Evolutionary conservation across 2,113 vertebrate species (phyloP), one percentile per base, ranked within the genome.

Genomic region (Lepisosteus osseus): DNA sequence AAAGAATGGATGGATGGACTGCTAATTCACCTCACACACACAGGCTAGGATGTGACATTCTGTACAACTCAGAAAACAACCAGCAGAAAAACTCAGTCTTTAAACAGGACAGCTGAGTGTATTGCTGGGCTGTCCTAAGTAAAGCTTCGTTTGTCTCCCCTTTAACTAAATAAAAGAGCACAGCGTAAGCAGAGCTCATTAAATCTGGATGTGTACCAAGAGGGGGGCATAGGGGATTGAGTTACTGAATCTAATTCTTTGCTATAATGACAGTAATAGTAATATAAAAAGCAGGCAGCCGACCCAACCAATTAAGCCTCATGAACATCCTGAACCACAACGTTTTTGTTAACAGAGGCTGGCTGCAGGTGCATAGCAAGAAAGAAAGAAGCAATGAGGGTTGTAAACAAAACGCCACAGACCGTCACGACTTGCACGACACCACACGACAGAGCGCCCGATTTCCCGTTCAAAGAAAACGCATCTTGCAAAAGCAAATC

Each of bases 181-280:
- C 65, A 64, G 51, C 47, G 44, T 67, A 65, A 43, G 68, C 72
- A 69, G 1, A 3, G 61, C 14, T 73, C 61, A 76, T 83, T 78
- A 81, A 79, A 29, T 29, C 29, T 29, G 29, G 29, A 2, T 76
- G 64, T 15, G 77, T 76, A 79, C 76, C 47, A 57, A 4, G 8
- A 47, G 6, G 9, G 47, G 47, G 47, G 47, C 7, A 47, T 4
- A 51, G 47, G 47, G 47, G 47, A 51, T 51, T 5, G 41, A 75
- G 67, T 68, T 78, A 77, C 76, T 69, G 76, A 77, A 5, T 7
- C 17, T 72, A 6, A 74, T 83, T 76, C 67, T 76, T 59, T 70
- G 29, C 57, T 59, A 13, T 59, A 59, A 59, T 15, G 12, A 4
- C 47, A 51, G 2, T 59, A 59, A 59, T 13, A 59, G 3, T 13